Conservation (phyloP, 2,797 vertebrate genomes). For the Microhierax caerulescens region DNA sequence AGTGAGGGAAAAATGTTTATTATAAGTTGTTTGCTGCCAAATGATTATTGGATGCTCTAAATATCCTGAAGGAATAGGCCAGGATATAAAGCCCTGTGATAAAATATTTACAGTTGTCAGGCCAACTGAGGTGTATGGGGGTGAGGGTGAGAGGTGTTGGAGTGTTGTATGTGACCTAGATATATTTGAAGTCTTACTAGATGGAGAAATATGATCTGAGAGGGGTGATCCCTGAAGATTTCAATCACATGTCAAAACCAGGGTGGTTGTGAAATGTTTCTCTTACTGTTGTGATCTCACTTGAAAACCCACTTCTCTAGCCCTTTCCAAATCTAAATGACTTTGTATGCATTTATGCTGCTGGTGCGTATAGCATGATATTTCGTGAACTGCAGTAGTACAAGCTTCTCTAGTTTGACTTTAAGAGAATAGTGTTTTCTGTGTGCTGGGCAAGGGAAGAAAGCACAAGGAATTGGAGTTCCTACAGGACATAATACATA, state of each 20-base stretch:
- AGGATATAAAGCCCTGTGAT: not conserved
- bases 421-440: not conserved
- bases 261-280: not conserved
- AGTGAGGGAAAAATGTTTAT: not conserved
- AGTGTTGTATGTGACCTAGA: not conserved
- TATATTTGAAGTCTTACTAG: not conserved
- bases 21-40: not conserved
- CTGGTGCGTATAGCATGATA: not conserved
- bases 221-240: not conserved
- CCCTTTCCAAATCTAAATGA: not conserved
- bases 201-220: not conserved
- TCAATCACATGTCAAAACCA: not conserved
- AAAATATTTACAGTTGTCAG: not conserved
- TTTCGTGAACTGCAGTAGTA: not conserved
- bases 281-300: not conserved
- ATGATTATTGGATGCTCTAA: not conserved
- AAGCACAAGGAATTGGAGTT: not conserved
- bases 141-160: too few relatives aligned
- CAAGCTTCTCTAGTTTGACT: not conserved
- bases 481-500: not conserved
- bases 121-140: not conserved
- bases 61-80: not conserved
- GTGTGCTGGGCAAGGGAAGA: not conserved
- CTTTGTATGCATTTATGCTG: not conserved
- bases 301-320: not conserved